Evolutionary conservation across 2,797 vertebrate genomes (phyloP), one percentile per base, ranked within the genome.

Genomic region (Pelobates cultripes): DNA sequence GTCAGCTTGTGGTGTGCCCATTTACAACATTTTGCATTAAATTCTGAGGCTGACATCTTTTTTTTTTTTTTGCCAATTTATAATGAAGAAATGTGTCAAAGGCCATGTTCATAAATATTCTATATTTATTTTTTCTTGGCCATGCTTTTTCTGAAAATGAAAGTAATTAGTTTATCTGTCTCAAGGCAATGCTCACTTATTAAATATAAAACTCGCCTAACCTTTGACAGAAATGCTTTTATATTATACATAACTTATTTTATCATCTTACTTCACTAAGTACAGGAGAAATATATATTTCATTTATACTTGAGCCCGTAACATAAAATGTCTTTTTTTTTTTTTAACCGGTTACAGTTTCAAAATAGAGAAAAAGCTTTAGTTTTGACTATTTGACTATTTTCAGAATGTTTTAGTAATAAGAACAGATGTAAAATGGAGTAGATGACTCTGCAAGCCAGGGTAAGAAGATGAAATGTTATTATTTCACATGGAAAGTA

Each of bases 121-220:
- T 51, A 63, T 40, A 12, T 75, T 57, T 66, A 75, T 45, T 75
- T 64, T 51, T 44, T 51, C 73, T 63, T 28, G 45, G 55, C 73
- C 51, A 70, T 17, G 53, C 66, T 60, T 75, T 75, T 70, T 63
- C 55, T 75, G 66, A 81, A 70, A 75, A 61, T 7, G 13, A 53
- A 70, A 70, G 60, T 75, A 81, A 81, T 81, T 69, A 80, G 42
- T 75, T 81, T 70, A 63, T 60, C 9, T 51, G 43, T 70, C 73
- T 51, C 6, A 28, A 57, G 66, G 45, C 45, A 70, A 57, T 43
- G 44, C 60, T 70, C 53, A 80, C 42, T 15, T 61, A 75, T 55
- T 13, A 42, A 78, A 71, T 71, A 14, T 42, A 53, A 57, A 57
- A 57, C 55, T 57, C 14, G 13, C 10, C 4, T 4, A 81, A 61